Conservation (phyloP, 30 jellyfish, hydroid and myxozoan genomes). For the Hydra vulgaris region DNA sequence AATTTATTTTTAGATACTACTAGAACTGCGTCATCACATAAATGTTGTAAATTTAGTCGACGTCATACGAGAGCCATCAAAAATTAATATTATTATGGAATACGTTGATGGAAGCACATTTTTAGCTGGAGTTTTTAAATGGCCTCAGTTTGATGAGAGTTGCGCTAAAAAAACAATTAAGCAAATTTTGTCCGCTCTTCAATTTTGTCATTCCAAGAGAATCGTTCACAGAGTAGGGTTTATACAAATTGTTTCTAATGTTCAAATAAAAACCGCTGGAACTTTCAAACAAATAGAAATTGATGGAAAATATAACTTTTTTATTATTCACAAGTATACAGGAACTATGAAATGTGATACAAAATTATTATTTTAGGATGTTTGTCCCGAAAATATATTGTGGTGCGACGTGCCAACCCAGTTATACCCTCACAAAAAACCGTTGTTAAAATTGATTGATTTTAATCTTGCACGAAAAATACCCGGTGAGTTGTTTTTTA, state of each 20-base stretch:
- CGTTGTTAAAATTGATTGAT: conserved; percentile 69
- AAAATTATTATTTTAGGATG: conserved; percentile 37
- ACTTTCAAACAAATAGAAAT: too few relatives aligned
- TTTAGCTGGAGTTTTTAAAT: conserved; percentile 41
- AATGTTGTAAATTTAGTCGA: conserved; percentile 43
- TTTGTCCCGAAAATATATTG: conserved; percentile 65
- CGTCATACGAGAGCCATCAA: conserved; percentile 40
- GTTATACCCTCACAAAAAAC: conserved; percentile 40
- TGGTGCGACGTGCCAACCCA: conserved; percentile 78
- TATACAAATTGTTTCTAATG: background rate
- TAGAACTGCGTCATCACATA: conserved; percentile 57
- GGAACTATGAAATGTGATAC: too few relatives aligned
- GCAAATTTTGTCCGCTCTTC: conserved; percentile 50
- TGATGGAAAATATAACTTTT: too few relatives aligned
- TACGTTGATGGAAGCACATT: conserved; percentile 37
- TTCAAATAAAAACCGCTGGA: background rate
- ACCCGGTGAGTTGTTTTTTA: conserved; percentile 36
- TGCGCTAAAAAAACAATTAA: conserved; percentile 51
- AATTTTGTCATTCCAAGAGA: conserved; percentile 55
- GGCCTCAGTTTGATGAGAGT: conserved; percentile 61
- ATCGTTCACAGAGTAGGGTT: conserved; percentile 61
- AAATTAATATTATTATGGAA: conserved; percentile 45
- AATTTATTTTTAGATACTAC: conserved; percentile 37
- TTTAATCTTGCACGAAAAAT: conserved; percentile 66
- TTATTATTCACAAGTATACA: too few relatives aligned